Base-by-base conservation (phyloP, 2,113 vertebrate genomes). In the Sturnira hondurensis region DNA sequence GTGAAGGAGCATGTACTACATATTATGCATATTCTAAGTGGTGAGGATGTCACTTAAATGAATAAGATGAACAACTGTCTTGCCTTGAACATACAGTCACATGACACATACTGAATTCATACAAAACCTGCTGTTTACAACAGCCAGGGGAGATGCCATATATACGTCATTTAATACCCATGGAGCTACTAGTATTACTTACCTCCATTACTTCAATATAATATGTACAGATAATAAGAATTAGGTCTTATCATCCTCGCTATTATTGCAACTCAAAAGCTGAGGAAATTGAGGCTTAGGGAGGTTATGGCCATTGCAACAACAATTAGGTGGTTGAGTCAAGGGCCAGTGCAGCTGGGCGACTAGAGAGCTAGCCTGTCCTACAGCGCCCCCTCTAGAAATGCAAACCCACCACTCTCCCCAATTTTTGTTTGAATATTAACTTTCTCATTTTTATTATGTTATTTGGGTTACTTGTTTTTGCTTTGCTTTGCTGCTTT, bases 221-320 rank as follows among this genome's bases (percentile, higher is more conserved):
- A 92, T 87, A 90, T 33, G 67, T 80, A 56, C 9, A 58, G 33
- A 54, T 85, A 84, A 61, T 82, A 92, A 96, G 10, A 85, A 68
- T 52, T 81, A 85, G 22, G 38, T 93, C 58, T 89, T 91, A 95
- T 89, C 93, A 89, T 91, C 36, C n/a, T 95, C 61, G 33, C 84
- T 93, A 82, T 73, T 91, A 91, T 41, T 77, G 22, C 43, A 6
- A 24, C 63, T 97, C 54, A 89, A 96, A 94, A 45, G 24, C 7
- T 38, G 86, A 94, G n/a, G 33, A 95, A 94, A 93, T 58, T 47
- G 54, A 94, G 45, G 26, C 67, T 82, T 36, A 77, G 31, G 11
- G 41, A 95, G n/a, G 67, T 91, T 91, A 91, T 76, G 33, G 6
- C 28, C 77, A 3, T 47, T 83, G 8, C 36, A 94, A 89, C 33